Base-by-base conservation (phyloP, 2,888 invertebrate species). In the Oegoconia quadripuncta region DNA sequence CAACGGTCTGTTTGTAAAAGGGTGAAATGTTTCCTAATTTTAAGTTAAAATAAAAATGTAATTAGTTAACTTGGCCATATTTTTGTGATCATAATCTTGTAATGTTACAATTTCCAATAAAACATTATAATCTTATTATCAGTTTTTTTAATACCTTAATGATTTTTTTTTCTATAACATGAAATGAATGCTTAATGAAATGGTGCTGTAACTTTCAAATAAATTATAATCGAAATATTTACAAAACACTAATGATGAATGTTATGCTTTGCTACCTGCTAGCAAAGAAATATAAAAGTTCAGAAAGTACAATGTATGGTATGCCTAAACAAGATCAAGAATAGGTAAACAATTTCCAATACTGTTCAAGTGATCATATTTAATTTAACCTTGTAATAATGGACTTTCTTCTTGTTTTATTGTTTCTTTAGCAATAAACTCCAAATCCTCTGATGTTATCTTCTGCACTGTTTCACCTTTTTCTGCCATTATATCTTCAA, bases 401-500 rank as follows among this genome's bases (percentile, higher is more conserved):
- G 32, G 25, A 16, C 27, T 50, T 14, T 38, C 42, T 26, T 67
- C 66, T 45, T 59, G 47, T 12, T 55, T 63, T 53, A 68, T 49
- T 44, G 80, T 67, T 53, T 82, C 84, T 37, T 68, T 69, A 7
- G 82, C 81, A 46, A 89, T 72, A 49, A 78, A 81, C 53, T 90
- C 89, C 23, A 90, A 59, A 51, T 88, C 89, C 37, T 78, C 48
- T 30, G 67, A 89, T 64, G 73, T 74, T 40, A 87, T 87, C 74
- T 76, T 92, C 26, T 76, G 83, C 23, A 98, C 95, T 3, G 81
- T 88, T 84, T 98, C 97, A 1, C 98, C 98, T 64, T 95, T 97
- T 40, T 92, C 92, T 12, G 92, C 93, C 70, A 98, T 86, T 22
- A 97, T 95, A 48, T 95, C 93, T 86, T 98, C 98, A 55, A 99